Evolutionary conservation across 1,140 invertebrate genomes (phyloP), one percentile per base, ranked within the genome.

Genomic region (Atta colombica): DNA sequence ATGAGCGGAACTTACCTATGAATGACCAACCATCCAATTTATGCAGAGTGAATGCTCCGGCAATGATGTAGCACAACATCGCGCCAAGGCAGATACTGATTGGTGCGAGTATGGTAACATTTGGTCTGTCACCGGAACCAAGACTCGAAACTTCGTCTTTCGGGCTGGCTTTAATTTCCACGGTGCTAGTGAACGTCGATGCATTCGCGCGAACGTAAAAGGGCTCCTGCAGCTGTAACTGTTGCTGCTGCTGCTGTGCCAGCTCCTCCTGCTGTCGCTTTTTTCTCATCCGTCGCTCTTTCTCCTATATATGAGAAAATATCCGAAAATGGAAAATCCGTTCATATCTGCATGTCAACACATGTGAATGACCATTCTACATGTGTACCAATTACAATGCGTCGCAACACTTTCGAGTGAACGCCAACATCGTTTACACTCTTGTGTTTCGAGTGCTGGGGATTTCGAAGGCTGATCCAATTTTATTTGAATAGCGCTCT

Each of bases 31-130:
- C 97, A 94, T 99, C 98, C 88, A 98, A 95, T 90, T 98, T 97
- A 91, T 98, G 97, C 49, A 99, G 97, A 12, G 99, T 96, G 55
- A 99, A 97, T 1, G 99, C 98, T 0, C 99, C 99, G 25, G 98
- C 96, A 77, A 97, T 96, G 61, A 99, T 98, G 92, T 99, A 99
- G 87, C 97, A 97, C 75, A 98, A 96, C 96, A 99, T 98, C 88
- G 97, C 97, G 8, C 96, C 96, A 6, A 98, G 95, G 92, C 98
- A 98, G 35, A 98, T 96, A 61, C 97, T 95, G 49, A 98, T 97
- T 12, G 97, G 97, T 7, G 97, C 97, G 77, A 98, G 93, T 89
- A 98, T 98, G 65, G 97, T 97, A 61, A 97, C 96, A 71, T 97
- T 97, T 74, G 97, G 96, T 90, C 97, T 96, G 87, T 95, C 94